Conservation (phyloP, 2,113 vertebrate species). For the Porphyrio hochstetteri region DNA sequence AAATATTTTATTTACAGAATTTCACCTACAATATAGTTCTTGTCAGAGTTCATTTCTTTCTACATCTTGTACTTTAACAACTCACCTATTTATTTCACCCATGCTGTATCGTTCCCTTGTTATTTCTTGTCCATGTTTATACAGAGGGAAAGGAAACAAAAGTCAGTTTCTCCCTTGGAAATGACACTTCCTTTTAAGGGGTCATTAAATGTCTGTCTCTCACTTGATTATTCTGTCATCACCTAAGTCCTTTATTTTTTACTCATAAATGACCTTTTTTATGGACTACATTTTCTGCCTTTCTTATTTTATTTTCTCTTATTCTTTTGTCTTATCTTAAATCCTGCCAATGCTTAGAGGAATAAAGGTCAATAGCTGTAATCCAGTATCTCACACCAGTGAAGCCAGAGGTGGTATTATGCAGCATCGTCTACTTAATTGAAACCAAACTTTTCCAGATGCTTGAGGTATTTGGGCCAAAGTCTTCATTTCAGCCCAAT, state of each 20-base stretch:
- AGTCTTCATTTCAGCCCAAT: background rate
- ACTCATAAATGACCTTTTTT: slow-evolving; percentile 62
- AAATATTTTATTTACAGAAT: background rate
- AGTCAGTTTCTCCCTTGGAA: background rate
- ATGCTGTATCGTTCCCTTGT: background rate
- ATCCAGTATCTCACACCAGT: background rate
- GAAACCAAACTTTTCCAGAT: background rate
- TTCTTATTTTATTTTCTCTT: rapidly evolving
- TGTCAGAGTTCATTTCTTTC: background rate
- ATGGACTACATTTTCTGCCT: slow-evolving; percentile 4
- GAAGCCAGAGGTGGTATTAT: background rate
- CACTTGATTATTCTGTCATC: slow-evolving; percentile 49
- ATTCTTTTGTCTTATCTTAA: background rate
- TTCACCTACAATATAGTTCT: background rate
- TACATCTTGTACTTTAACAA: background rate
- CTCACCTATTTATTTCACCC: background rate
- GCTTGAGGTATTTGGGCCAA: background rate
- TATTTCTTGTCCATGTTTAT: background rate
- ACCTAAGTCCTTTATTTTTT: slow-evolving; percentile 59
- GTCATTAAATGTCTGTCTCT: slow-evolving; percentile 18
- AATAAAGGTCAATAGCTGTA: slow-evolving; percentile 19
- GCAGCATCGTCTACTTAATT: background rate
- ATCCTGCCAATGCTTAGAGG: background rate
- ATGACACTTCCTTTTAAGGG: slow-evolving; percentile 27
- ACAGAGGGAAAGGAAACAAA: background rate